These are phyloP conservation scores for Stomorhina lunata DNA, from an alignment of 2,888 invertebrate species.

Conservation along the genomic window DNA sequence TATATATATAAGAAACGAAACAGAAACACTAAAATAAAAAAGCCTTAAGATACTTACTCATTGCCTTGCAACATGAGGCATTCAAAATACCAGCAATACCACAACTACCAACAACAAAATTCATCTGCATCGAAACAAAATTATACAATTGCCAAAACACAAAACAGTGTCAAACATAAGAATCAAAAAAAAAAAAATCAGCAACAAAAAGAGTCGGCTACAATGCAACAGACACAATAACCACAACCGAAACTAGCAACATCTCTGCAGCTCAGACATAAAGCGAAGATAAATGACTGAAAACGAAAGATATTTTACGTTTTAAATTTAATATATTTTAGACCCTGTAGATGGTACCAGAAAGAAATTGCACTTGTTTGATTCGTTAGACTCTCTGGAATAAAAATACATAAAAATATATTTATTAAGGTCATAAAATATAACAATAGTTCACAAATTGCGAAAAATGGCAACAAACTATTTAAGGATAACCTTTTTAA, in stretches of 20 bases:
- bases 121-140: conserved; percentile 36
- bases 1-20: too few species aligned
- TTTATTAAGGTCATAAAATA: too few species aligned
- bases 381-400: too few species aligned
- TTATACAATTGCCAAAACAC: conserved; percentile 59
- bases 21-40: conserved; percentile 42
- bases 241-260: not conserved
- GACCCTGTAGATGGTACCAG: too few species aligned
- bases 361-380: too few species aligned
- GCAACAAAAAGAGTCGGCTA: conserved; percentile 3
- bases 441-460: too few species aligned
- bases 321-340: too few species aligned
- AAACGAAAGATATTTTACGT: too few species aligned
- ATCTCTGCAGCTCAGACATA: not conserved
- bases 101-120: conserved; percentile 16
- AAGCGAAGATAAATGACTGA: too few species aligned
- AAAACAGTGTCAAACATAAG: conserved; percentile 59
- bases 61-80: conserved; percentile 40
- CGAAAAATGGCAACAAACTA: too few species aligned
- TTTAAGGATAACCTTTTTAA: too few species aligned
- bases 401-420: too few species aligned
- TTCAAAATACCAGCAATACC: conserved; percentile 15
- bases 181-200: not conserved
- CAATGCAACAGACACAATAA: conserved; percentile 30
- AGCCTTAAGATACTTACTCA: conserved; percentile 50